Evolutionary conservation across 2,888 invertebrate genomes (phyloP).

Genomic region (Sinodicranocentrus sp.): DNA sequence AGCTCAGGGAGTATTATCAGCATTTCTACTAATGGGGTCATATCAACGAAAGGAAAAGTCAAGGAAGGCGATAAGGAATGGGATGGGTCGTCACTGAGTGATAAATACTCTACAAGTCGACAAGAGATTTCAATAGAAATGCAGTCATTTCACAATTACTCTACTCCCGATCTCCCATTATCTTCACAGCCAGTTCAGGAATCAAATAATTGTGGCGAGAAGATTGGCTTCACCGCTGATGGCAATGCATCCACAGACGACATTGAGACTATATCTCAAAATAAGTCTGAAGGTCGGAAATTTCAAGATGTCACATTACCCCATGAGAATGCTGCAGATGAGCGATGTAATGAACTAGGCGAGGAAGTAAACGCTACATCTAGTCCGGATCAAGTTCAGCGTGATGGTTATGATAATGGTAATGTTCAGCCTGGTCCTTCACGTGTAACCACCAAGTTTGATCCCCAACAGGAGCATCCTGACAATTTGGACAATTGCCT

Average conservation of each 20-base stretch:
- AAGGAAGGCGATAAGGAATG: slow-evolving; percentile 43
- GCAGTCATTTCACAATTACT: slow-evolving; percentile 63
- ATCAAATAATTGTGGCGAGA: background rate
- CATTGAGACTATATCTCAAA: slow-evolving; percentile 37
- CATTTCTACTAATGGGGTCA: slow-evolving; percentile 47
- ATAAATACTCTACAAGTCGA: slow-evolving; percentile 13
- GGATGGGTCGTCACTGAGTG: background rate
- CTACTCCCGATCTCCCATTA: slow-evolving; percentile 56
- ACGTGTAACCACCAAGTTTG: background rate
- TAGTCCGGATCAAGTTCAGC: background rate
- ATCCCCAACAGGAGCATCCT: background rate
- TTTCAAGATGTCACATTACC: slow-evolving; percentile 2
- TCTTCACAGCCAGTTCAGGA: background rate
- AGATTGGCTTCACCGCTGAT: no score
- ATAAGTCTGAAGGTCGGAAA: slow-evolving; percentile 37
- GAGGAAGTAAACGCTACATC: background rate
- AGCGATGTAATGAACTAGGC: background rate
- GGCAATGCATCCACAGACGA: background rate
- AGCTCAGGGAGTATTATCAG: slow-evolving; percentile 61
- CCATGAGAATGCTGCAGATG: background rate
- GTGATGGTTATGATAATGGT: background rate
- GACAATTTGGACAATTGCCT: slow-evolving; percentile 39
- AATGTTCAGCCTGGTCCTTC: slow-evolving; percentile 28
- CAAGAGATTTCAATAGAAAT: slow-evolving; percentile 46
- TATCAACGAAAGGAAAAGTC: slow-evolving; percentile 57